Base-by-base conservation (phyloP, 2,797 vertebrate genomes). In the Galagoides demidoff region DNA sequence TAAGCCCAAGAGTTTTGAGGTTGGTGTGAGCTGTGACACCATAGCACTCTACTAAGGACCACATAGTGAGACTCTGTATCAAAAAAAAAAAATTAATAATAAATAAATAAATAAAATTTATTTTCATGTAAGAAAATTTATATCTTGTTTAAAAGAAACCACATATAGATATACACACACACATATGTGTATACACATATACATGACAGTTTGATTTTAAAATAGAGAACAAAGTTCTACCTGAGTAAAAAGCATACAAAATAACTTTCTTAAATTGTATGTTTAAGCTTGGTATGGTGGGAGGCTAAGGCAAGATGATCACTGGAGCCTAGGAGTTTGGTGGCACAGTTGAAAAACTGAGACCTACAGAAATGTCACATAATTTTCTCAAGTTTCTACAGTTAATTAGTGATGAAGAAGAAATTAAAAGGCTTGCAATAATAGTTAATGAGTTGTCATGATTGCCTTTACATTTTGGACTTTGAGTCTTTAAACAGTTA, bases 161-260 rank as follows among this genome's bases (percentile, higher is more conserved):
- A 49, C 8, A 45, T 61, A 37, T 37, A 45, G 55, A n/a, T 37
- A 43, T 22, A 57, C 19, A 57, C 55, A 57, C 10, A 57, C 55
- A 20, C 5, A 22, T 52, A 7, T 57, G 55, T 64, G 6, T 64
- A 14, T 27, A 64, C 45, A 83, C 29, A 39, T 14, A 61, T 49
- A 23, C 25, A 66, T 2, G n/a, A 43, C 5, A 71, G 57, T 57
- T 73, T 70, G 17, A 89, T 79, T 88, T 78, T 49, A 90, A 90
- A 95, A 70, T 55, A 88, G 39, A 87, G 45, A 17, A 9, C 31
- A 7, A 5, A 68, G 11, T 29, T 95, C 22, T 90, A 52, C 43
- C 86, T 89, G n/a, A 85, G 34, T 73, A 70, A 89, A 90, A 20
- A 52, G 22, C 22, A 92, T 55, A 89, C 20, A 91, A 90, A 88